Percentiles rank a stretch among this genome's conserved stretches.
Evolutionary conservation across 2,113 vertebrate species (phyloP).

Genomic region (Ictidomys tridecemlineatus): DNA sequence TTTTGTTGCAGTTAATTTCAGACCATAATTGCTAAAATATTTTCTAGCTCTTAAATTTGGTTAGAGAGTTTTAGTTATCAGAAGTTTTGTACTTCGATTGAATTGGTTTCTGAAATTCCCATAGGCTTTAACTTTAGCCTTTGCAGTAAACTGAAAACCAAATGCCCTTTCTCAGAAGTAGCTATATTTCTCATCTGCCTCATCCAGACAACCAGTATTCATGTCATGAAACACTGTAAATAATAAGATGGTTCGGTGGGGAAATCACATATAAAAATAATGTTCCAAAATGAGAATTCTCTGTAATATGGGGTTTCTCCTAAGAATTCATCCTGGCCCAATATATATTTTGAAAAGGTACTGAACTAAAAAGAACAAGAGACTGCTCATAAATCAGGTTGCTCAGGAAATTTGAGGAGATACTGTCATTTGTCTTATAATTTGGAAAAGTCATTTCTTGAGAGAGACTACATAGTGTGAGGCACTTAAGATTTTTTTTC

Average conservation of each 20-base stretch:
- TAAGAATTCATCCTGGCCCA: constrained; percentile 6
- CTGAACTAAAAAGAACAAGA: constrained; percentile 32
- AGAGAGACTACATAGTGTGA: background rate
- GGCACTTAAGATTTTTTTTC: constrained; percentile 27
- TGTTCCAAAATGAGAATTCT: constrained; percentile 30
- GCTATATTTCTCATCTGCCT: constrained; percentile 12
- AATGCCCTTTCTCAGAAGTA: constrained; percentile 25
- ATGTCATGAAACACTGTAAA: constrained; percentile 40
- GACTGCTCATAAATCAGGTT: constrained; percentile 51
- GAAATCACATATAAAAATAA: background rate
- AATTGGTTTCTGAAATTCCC: background rate
- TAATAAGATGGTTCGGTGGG: background rate
- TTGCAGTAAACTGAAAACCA: constrained; percentile 37
- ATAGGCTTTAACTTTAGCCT: background rate
- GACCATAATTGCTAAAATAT: constrained; percentile 6
- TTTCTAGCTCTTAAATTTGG: constrained; percentile 58
- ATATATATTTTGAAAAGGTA: constrained; percentile 56
- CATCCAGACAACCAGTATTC: constrained; percentile 9
- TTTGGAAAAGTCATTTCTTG: constrained; percentile 4
- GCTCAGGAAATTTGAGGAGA: constrained; percentile 64
- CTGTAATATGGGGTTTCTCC: background rate
- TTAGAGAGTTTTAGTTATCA: constrained; percentile 31
- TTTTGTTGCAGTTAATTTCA: constrained; percentile 40
- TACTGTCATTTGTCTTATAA: constrained; percentile 46
- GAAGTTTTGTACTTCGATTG: constrained; percentile 38